These are phyloP conservation scores for Oncorhynchus tshawytscha DNA, from an alignment of 2,113 vertebrate species.

Conservation along the genomic window DNA sequence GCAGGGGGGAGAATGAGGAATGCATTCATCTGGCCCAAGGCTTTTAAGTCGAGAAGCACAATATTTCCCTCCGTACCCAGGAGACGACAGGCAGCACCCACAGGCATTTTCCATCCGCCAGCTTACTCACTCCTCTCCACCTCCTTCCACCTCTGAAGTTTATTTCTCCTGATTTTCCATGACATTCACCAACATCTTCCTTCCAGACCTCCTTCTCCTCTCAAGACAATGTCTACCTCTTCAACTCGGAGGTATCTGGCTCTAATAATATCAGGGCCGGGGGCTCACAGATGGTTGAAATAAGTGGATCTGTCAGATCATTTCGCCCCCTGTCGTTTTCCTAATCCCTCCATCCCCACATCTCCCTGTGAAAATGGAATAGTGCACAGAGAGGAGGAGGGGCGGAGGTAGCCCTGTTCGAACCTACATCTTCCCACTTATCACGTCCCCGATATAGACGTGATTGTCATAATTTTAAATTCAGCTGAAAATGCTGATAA, in stretches of 20 bases:
- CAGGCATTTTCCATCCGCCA: conserved; percentile 19
- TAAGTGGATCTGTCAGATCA: conserved; percentile 67
- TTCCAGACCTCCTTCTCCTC: conserved; percentile 5
- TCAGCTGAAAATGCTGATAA: conserved; percentile 13
- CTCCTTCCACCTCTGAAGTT: conserved; percentile 43
- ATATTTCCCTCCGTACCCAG: conserved; percentile 30
- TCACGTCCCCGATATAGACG: conserved; percentile 11
- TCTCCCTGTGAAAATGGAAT: conserved; percentile 43
- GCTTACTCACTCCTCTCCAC: not conserved
- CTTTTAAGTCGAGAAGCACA: conserved; percentile 24
- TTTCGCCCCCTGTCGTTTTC: conserved; percentile 48
- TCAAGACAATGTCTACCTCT: conserved; percentile 2
- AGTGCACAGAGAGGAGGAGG: conserved; percentile 14
- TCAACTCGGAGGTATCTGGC: conserved; percentile 21
- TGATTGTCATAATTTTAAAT: conserved; percentile 8
- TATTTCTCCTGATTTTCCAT: conserved; percentile 37
- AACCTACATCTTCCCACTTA: conserved; percentile 11
- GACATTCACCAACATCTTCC: conserved; percentile 1
- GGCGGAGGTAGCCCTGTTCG: not conserved
- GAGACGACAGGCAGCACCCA: conserved; percentile 35
- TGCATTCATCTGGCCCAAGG: conserved; percentile 17
- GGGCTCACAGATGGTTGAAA: conserved; percentile 44
- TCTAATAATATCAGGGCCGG: conserved; percentile 25
- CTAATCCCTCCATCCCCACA: conserved; percentile 41
- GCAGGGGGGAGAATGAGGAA: conserved; percentile 30